Base-by-base conservation (phyloP, 2,113 vertebrate genomes). In the Sminthopsis crassicaudata region DNA sequence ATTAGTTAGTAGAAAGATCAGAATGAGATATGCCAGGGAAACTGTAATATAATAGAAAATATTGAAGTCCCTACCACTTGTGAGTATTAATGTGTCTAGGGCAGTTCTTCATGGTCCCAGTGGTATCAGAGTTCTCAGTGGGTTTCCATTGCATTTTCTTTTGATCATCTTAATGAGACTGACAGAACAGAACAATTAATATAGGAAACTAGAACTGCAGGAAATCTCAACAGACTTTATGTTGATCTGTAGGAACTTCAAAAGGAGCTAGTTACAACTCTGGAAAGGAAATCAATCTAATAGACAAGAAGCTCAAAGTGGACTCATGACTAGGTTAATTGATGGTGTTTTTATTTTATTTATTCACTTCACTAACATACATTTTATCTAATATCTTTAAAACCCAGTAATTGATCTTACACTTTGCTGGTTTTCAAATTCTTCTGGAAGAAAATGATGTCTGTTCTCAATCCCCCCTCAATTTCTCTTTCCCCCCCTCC, bases 361-460 rank as follows among this genome's bases (percentile, higher is more conserved):
- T 92, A 42, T 54, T 92, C 36, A 53, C 36, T 89, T 94, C 92
- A 91, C 23, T 60, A 91, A 92, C 94, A 46, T 84, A 0, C 46
- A 1, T 53, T 91, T 91, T 92, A 53, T 1, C 57, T 84, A 88
- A 42, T 91, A 8, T 90, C 53, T n/a, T 96, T 96, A 93, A 27
- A 91, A 76, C 90, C 50, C n/a, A 90, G 46, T 52, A 90, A 50
- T 14, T 95, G 6, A n/a, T 42, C 89, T 95, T 60, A 53, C 36
- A 91, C 6, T 46, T 91, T 14, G 57, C n/a, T 50, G 10, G 88
- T 91, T 48, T 27, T 23, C 46, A 92, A 92, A 46, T 76, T 91
- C 10, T 53, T 60, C 46, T n/a, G 23, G 19, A 91, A 53, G 93
- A 92, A 53, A 94, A 11, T 30, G 5, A 92, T n/a, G 26, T 24